Conservation (phyloP, 2,113 vertebrate genomes). For the Grammomys surdaster region DNA sequence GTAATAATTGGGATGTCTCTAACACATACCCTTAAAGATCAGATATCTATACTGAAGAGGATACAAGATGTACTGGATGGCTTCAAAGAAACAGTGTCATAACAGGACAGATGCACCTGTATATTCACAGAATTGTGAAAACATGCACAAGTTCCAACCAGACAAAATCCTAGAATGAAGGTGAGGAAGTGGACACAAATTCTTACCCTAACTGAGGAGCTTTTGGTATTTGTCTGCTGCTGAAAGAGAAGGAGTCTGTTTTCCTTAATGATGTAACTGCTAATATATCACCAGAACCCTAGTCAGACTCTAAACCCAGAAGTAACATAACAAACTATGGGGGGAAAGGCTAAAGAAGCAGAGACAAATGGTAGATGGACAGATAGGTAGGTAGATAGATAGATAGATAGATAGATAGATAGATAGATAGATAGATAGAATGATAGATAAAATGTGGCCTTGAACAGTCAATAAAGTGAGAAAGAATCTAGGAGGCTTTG, state of each 20-base stretch:
- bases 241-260: neutral
- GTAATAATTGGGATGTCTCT: neutral
- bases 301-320: neutral
- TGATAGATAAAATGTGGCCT: neutral
- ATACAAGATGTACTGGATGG: neutral
- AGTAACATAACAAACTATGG: neutral
- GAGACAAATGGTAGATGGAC: too few species aligned
- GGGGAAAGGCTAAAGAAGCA: neutral
- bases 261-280: neutral
- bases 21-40: neutral
- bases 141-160: neutral
- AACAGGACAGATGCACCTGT: neutral
- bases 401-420: neutral
- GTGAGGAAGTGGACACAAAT: neutral
- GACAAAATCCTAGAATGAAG: neutral
- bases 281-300: neutral
- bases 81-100: neutral
- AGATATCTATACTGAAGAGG: neutral
- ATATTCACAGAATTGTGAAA: neutral
- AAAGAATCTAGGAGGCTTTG: neutral
- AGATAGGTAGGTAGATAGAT: neutral
- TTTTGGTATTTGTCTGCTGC: neutral
- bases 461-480: neutral
- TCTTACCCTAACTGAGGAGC: neutral
- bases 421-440: neutral